phyloP scores from a whole-genome alignment of 2,888 invertebrate genomes.

The Plutella xylostella region DNA sequence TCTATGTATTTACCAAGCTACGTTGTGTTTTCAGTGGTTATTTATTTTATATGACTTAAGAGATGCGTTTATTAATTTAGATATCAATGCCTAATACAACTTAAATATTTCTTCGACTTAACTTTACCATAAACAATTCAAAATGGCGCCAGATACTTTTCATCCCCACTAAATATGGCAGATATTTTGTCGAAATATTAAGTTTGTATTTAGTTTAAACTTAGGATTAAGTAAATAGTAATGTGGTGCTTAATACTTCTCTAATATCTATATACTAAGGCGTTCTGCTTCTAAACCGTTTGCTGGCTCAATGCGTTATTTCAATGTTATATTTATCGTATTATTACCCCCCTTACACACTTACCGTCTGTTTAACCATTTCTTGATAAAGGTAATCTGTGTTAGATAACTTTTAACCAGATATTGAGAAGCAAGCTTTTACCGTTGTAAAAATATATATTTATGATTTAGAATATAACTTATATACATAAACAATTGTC shows the following conservation, averaged over 20 bases:
- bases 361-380: neutral
- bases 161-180: neutral
- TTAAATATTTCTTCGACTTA: neutral
- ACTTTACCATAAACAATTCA: neutral
- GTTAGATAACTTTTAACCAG: neutral
- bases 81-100: too few species aligned
- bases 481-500: neutral
- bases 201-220: conserved; percentile 9
- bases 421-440: neutral
- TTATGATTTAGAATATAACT: neutral
- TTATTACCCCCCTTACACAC: neutral
- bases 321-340: conserved; percentile 12
- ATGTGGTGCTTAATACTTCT: conserved; percentile 38
- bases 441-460: neutral
- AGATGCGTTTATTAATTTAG: conserved; percentile 7
- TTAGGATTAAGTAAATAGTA: conserved; percentile 36
- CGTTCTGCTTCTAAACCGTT: conserved; percentile 40
- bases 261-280: conserved; percentile 27
- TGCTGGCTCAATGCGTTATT: conserved; percentile 50
- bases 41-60: conserved; percentile 4
- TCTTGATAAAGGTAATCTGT: neutral
- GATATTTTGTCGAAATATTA: neutral
- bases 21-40: neutral
- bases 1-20: neutral
- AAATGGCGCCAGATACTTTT: neutral